These are phyloP conservation scores for Drosophila littoralis DNA, from an alignment of 1,140 invertebrate genomes.

Conservation along the genomic window DNA sequence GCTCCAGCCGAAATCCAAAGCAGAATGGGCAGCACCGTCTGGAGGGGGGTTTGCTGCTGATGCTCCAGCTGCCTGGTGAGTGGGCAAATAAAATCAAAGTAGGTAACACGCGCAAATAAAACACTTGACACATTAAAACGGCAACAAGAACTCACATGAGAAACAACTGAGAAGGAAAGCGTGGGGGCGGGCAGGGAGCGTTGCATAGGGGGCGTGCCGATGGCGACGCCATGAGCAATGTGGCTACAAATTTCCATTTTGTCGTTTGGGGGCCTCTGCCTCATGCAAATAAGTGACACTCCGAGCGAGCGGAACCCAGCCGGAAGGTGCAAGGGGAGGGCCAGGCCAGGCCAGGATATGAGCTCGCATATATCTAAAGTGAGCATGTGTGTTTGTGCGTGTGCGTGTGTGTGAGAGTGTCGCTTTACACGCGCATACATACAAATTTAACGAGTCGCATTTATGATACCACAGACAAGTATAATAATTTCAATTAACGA, in stretches of 20 bases:
- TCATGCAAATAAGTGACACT: constrained; percentile 80
- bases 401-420: constrained; percentile 55
- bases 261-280: constrained; percentile 49
- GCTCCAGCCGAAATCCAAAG: constrained; percentile 5
- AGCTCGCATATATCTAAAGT: constrained; percentile 43
- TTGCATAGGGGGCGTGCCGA: neutral
- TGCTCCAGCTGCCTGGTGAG: constrained; percentile 38
- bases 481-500: constrained; percentile 83
- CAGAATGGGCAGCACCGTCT: constrained; percentile 2
- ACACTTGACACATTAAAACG: constrained; percentile 82
- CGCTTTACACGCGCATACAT: constrained; percentile 67
- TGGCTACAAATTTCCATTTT: constrained; percentile 80
- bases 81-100: constrained; percentile 81
- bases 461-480: constrained; percentile 83
- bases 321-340: neutral
- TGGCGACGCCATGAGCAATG: constrained; percentile 66
- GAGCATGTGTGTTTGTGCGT: constrained; percentile 30
- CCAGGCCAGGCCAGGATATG: constrained; percentile 62
- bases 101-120: constrained; percentile 82
- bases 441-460: constrained; percentile 83
- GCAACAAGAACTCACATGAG: constrained; percentile 66
- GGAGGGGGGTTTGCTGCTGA: constrained; percentile 4
- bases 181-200: neutral
- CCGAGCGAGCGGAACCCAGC: constrained; percentile 40
- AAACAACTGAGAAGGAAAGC: neutral